Evolutionary conservation across 2,888 invertebrate genomes (phyloP).

Genomic region (Nycteola revayana): DNA sequence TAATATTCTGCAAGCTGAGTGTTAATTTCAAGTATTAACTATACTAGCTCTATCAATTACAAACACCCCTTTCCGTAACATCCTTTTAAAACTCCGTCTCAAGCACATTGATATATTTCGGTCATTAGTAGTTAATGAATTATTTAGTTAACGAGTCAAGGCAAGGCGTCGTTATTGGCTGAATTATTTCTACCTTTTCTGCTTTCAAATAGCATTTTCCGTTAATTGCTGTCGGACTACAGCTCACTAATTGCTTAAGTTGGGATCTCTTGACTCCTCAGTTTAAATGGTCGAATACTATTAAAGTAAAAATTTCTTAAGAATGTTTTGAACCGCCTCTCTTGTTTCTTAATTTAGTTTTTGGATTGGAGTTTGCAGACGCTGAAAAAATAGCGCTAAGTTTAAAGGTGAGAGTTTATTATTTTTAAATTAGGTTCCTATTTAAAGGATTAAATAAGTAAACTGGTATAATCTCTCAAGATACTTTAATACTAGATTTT

Average conservation of each 20-base stretch:
- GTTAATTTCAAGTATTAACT: no score
- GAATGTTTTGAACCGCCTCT: slow-evolving; percentile 65
- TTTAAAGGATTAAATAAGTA: no score
- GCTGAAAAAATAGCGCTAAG: slow-evolving; percentile 36
- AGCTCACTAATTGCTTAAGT: slow-evolving; percentile 80
- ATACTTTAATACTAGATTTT: no score
- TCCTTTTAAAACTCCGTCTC: neutral
- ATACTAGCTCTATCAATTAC: no score
- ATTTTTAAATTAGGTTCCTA: no score
- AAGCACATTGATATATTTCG: slow-evolving; percentile 54
- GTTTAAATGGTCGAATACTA: slow-evolving; percentile 72
- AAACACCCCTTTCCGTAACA: slow-evolving; percentile 1
- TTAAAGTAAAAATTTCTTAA: slow-evolving; percentile 71
- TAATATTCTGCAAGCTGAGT: neutral
- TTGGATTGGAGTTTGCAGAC: slow-evolving; percentile 35
- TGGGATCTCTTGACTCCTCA: slow-evolving; percentile 72
- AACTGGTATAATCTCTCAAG: no score
- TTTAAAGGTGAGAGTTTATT: no score
- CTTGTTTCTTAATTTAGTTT: slow-evolving; percentile 59
- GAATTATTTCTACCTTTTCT: slow-evolving; percentile 78
- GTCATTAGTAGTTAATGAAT: slow-evolving; percentile 75
- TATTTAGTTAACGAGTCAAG: slow-evolving; percentile 72
- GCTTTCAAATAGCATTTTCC: slow-evolving; percentile 73
- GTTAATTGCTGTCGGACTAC: slow-evolving; percentile 79
- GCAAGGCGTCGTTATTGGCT: slow-evolving; percentile 64